Conservation (phyloP, 2,888 invertebrate species). For the Orthonevra nobilis region DNA sequence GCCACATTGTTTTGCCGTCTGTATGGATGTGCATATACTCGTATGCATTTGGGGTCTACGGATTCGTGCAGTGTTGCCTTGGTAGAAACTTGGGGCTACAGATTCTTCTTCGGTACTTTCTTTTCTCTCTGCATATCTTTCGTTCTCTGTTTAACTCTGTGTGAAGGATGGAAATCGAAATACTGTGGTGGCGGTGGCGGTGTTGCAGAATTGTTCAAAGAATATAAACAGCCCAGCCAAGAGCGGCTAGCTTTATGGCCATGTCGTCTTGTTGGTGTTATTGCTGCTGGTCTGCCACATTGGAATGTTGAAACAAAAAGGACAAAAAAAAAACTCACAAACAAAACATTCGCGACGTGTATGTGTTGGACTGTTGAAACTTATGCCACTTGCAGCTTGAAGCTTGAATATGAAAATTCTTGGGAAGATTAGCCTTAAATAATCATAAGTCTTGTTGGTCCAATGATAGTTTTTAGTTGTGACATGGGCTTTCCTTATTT, state of each 20-base stretch:
- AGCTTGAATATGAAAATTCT: no score
- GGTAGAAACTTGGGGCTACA: slow-evolving; percentile 5
- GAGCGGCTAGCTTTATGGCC: slow-evolving; percentile 33
- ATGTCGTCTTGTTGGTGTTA: slow-evolving; percentile 45
- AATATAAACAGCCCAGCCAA: slow-evolving; percentile 32
- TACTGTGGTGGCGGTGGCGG: slow-evolving; percentile 47
- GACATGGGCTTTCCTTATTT: no score
- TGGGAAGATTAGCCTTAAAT: no score
- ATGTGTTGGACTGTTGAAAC: no score
- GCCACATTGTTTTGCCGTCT: slow-evolving; percentile 31
- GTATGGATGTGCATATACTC: no score
- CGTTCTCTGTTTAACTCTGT: background rate
- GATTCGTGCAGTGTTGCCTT: slow-evolving; percentile 7
- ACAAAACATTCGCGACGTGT: slow-evolving; percentile 14
- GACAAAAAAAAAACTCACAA: slow-evolving; percentile 6
- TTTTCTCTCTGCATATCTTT: background rate
- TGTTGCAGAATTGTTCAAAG: slow-evolving; percentile 41
- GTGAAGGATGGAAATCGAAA: slow-evolving; percentile 46
- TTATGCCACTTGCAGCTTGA: no score
- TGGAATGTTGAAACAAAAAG: slow-evolving; percentile 60
- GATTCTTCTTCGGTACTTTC: slow-evolving; percentile 4
- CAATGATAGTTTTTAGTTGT: no score
- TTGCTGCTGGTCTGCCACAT: slow-evolving; percentile 36
- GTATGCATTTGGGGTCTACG: slow-evolving; percentile 25
- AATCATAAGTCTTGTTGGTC: no score